Percentiles rank a stretch among this genome's conserved stretches.
phyloP scores from a whole-genome alignment of 2,113 vertebrate species.

The Corythoichthys intestinalis region DNA sequence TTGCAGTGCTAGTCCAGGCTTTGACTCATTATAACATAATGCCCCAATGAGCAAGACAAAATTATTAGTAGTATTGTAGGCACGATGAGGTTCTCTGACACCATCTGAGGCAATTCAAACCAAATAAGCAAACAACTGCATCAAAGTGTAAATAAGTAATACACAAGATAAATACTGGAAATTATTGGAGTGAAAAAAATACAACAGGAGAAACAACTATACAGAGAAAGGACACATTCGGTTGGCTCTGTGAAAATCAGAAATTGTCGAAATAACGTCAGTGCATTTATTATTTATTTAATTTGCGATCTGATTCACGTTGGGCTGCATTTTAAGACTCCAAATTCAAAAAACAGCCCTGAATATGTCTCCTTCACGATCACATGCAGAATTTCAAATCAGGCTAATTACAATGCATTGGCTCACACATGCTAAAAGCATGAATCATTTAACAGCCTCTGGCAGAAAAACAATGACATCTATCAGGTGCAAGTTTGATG shows the following conservation, averaged over 20 bases:
- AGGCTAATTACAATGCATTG: slow-evolving; percentile 40
- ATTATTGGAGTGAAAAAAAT: neutral
- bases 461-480: slow-evolving; percentile 33
- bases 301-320: neutral
- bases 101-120: neutral
- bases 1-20: neutral
- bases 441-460: slow-evolving; percentile 56
- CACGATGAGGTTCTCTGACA: neutral
- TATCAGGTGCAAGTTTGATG: slow-evolving; percentile 52
- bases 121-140: neutral
- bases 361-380: slow-evolving; percentile 1
- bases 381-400: slow-evolving; percentile 4
- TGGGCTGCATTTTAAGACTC: neutral
- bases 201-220: neutral
- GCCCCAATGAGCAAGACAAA: neutral
- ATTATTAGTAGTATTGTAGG: neutral
- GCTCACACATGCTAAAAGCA: slow-evolving; percentile 35
- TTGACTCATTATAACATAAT: neutral
- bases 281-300: neutral
- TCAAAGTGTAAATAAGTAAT: neutral
- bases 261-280: neutral
- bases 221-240: neutral
- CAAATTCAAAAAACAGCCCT: too few species aligned
- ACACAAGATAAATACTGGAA: neutral
- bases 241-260: neutral